These are phyloP conservation scores for Brachionus asplanchnoidis DNA, from an alignment of 1,140 invertebrate species.

Conservation along the genomic window DNA sequence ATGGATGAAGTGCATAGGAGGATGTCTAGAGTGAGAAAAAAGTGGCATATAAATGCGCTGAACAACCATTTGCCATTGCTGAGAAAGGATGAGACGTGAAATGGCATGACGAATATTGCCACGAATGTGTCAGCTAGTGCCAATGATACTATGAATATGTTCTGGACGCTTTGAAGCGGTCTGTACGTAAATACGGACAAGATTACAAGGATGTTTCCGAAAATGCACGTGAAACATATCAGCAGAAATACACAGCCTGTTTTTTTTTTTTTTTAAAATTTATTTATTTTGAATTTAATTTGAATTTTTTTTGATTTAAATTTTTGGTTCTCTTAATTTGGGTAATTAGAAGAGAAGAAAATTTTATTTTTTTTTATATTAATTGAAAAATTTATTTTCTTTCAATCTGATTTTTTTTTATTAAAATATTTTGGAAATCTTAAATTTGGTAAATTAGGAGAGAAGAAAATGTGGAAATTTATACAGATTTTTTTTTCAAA, in stretches of 20 bases:
- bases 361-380: too few species aligned
- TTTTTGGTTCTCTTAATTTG: too few species aligned
- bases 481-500: too few species aligned
- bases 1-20: slow-evolving; percentile 94
- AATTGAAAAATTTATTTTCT: too few species aligned
- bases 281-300: too few species aligned
- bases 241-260: neutral
- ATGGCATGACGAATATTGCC: slow-evolving; percentile 87
- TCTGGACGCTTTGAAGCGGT: slow-evolving; percentile 91
- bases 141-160: slow-evolving; percentile 93
- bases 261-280: too few species aligned
- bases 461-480: too few species aligned
- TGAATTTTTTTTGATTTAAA: too few species aligned
- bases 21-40: slow-evolving; percentile 88
- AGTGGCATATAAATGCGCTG: slow-evolving; percentile 66
- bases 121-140: slow-evolving; percentile 96
- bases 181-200: slow-evolving; percentile 90
- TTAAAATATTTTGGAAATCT: too few species aligned
- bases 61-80: slow-evolving; percentile 61
- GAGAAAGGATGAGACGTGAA: slow-evolving; percentile 81
- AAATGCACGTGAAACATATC: slow-evolving; percentile 60
- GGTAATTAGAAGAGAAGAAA: too few species aligned
- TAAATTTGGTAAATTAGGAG: too few species aligned
- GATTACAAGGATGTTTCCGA: slow-evolving; percentile 87
- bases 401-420: too few species aligned